Evolutionary conservation across 37 sponge, comb jelly and placozoan genomes (phyloP).

Genomic region (Oopsacas minuta): DNA sequence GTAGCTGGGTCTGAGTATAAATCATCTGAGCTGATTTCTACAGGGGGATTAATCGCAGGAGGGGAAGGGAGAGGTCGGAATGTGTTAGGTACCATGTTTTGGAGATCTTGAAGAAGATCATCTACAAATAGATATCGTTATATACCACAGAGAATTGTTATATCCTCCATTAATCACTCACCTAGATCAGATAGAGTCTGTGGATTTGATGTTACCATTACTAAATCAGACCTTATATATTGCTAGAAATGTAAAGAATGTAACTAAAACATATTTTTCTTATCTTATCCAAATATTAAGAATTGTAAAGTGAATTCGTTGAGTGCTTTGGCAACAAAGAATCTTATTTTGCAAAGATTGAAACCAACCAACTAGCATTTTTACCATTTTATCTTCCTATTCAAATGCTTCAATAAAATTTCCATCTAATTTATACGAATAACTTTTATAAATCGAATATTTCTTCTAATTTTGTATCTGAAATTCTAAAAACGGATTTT

Average conservation of each 20-base stretch:
- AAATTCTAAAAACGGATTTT: no score
- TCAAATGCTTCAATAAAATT: no score
- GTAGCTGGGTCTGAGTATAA: neutral
- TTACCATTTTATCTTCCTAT: no score
- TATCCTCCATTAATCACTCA: neutral
- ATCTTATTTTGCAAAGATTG: no score
- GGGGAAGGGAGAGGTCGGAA: neutral
- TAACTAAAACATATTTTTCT: no score
- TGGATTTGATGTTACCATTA: neutral
- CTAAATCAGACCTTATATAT: neutral
- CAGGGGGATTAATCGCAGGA: neutral
- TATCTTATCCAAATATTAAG: no score
- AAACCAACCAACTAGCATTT: no score
- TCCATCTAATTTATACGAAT: no score
- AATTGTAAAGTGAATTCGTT: neutral
- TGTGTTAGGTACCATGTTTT: neutral
- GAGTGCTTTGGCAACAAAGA: no score
- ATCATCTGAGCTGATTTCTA: neutral
- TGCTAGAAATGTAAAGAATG: neutral
- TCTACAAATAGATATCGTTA: neutral
- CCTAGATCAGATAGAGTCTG: neutral
- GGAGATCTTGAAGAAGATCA: conserved; percentile 9
- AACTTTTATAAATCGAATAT: no score
- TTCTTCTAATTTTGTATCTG: no score
- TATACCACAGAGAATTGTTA: neutral